Base-by-base conservation (phyloP, 2,888 invertebrate species). In the Lucinisca nassula region DNA sequence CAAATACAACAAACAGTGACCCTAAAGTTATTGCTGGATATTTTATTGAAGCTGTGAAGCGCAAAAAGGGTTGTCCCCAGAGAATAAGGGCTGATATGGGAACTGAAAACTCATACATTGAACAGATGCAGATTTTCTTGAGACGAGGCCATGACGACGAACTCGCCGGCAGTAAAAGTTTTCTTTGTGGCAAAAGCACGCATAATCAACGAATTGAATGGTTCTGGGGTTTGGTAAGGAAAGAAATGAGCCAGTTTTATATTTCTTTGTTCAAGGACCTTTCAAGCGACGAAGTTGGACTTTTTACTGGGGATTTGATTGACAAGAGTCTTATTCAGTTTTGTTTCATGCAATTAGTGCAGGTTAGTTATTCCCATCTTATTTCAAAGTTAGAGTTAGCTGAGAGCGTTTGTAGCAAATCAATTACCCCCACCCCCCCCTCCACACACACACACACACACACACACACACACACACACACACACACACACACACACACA, bases 121-220 rank as follows among this genome's bases (percentile, higher is more conserved):
- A 61, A 40, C 58, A 38, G 55, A 37, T 84, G 32, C 84, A 79
- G 51, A 55, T 72, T 30, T 79, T 79, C 30, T 67, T 84, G 27
- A 73, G 79, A 37, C 24, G 27, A 4, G n/a, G 38, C 21, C 67
- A 21, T 38, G 35, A 27, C 4, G 35, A 45, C 32, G n/a, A n/a
- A n/a, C n/a, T n/a, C n/a, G n/a, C n/a, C n/a, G n/a, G 55, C 14
- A 55, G 49, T 12, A 32, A 55, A 58, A 77, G 77, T 21, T 79
- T 79, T 45, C 27, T 84, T 4, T 27, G 35, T 21, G 84, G 84
- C 4, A 79, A 58, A 61, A 84, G 84, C 72, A 74, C 75, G 32
- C 27, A 38, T 3, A 84, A 84, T 74, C 73, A 30, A 32, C 30
- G 74, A 55, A 78, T 78, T 4, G 83, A 79, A 58, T 79, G 35